Percentiles rank a stretch among this genome's conserved stretches.
Evolutionary conservation across 2,888 invertebrate genomes (phyloP).

Genomic region (Hyposoter didymator): DNA sequence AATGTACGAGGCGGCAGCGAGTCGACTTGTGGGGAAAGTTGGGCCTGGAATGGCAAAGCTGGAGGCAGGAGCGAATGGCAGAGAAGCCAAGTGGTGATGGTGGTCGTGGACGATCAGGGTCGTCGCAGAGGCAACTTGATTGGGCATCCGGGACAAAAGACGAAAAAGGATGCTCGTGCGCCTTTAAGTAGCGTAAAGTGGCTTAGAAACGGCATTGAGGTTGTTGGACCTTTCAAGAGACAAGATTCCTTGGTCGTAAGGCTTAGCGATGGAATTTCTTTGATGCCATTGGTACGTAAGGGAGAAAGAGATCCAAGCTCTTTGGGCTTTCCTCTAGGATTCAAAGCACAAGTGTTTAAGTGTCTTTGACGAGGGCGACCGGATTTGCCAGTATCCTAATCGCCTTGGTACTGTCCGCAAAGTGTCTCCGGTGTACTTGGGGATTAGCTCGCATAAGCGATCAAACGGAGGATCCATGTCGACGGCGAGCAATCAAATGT

Average conservation of each 20-base stretch:
- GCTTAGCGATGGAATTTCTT: conserved; percentile 52
- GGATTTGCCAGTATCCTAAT: neutral
- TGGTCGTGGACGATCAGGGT: conserved; percentile 40
- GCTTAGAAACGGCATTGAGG: conserved; percentile 2
- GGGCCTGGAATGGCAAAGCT: neutral
- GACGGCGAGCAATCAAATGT: conserved; percentile 1
- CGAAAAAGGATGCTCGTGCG: conserved; percentile 43
- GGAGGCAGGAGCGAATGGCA: neutral
- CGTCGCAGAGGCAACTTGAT: conserved; percentile 11
- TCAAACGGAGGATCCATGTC: conserved; percentile 2
- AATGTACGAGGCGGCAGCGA: neutral
- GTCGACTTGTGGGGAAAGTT: conserved; percentile 16
- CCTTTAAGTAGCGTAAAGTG: neutral
- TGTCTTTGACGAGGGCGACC: neutral
- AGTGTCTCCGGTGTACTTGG: neutral
- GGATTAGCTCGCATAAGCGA: neutral
- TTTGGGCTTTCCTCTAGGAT: conserved; percentile 10
- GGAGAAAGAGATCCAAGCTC: neutral
- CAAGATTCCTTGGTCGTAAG: conserved; percentile 18
- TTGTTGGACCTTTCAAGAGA: conserved; percentile 21
- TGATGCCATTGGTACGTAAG: conserved; percentile 49
- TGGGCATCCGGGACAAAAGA: conserved; percentile 24
- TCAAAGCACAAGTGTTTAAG: conserved; percentile 12
- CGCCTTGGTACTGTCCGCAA: neutral
- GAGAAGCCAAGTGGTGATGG: neutral